phyloP scores from a whole-genome alignment of 2,797 vertebrate genomes.

The Epinephelus coioides region DNA sequence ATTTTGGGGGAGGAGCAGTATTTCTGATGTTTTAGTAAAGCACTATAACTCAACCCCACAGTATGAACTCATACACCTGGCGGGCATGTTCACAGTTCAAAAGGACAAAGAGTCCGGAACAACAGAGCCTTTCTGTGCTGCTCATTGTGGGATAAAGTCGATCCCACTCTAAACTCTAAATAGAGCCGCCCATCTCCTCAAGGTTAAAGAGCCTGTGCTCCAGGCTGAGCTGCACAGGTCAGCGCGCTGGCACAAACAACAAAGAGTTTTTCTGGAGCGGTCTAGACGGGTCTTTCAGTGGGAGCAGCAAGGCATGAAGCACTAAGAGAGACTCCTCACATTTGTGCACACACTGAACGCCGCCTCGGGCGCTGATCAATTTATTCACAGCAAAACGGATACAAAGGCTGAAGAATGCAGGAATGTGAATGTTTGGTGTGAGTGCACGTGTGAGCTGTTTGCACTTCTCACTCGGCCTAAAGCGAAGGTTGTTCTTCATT shows the following conservation, averaged over 20 bases:
- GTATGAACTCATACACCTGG: slow-evolving; percentile 45
- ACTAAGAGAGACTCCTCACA: slow-evolving; percentile 58
- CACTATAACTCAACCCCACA: neutral
- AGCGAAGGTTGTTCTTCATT: slow-evolving; percentile 37
- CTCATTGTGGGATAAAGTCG: slow-evolving; percentile 46
- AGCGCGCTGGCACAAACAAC: slow-evolving; percentile 78
- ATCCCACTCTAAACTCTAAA: slow-evolving; percentile 53
- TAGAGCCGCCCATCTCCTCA: slow-evolving; percentile 66
- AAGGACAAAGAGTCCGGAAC: slow-evolving; percentile 52
- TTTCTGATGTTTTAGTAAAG: slow-evolving; percentile 14
- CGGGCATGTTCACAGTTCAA: slow-evolving; percentile 45
- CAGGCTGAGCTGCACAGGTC: slow-evolving; percentile 77
- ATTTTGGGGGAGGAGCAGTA: neutral
- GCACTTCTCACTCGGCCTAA: slow-evolving; percentile 29
- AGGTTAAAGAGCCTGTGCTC: slow-evolving; percentile 74
- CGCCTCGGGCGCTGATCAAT: slow-evolving; percentile 60
- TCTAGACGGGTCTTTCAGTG: slow-evolving; percentile 79
- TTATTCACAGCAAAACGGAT: slow-evolving; percentile 59
- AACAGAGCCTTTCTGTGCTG: slow-evolving; percentile 46
- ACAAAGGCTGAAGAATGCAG: slow-evolving; percentile 65
- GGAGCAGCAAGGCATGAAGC: slow-evolving; percentile 79
- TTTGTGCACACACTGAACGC: slow-evolving; percentile 43
- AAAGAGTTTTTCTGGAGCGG: slow-evolving; percentile 71
- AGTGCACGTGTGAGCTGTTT: slow-evolving; percentile 47
- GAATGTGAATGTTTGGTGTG: slow-evolving; percentile 65